Evolutionary conservation across 2,113 vertebrate genomes (phyloP).

Genomic region (Misgurnus mizolepis): DNA sequence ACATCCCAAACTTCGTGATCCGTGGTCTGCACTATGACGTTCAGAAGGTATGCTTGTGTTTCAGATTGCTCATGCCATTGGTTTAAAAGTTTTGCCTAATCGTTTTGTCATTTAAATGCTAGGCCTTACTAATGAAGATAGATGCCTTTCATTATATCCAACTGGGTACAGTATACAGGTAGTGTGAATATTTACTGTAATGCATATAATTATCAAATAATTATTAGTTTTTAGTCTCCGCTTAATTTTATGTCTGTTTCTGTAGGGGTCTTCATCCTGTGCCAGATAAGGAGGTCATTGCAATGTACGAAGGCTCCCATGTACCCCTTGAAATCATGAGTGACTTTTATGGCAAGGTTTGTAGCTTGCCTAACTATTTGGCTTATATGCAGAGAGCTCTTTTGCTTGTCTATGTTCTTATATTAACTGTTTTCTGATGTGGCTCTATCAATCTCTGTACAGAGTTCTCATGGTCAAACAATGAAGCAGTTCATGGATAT

Average conservation of each 20-base stretch:
- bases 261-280: conserved; percentile 90
- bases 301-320: conserved; percentile 96
- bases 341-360: conserved; percentile 98
- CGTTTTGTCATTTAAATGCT: background rate
- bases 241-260: conserved; percentile 49
- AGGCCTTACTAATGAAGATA: conserved; percentile 98
- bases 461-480: conserved; percentile 93
- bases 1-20: conserved; percentile 91
- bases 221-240: background rate
- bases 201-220: background rate
- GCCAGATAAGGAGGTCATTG: conserved; percentile 91
- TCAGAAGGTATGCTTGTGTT: conserved; percentile 83
- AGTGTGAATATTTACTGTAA: background rate
- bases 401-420: background rate
- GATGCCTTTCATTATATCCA: conserved; percentile 99
- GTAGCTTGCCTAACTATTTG: background rate
- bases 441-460: conserved; percentile 29
- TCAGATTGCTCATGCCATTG: background rate
- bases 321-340: conserved; percentile 97
- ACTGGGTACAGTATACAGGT: conserved; percentile 80
- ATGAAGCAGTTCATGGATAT: conserved; percentile 99
- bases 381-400: background rate
- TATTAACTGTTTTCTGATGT: background rate
- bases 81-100: background rate
- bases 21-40: conserved; percentile 97